These are phyloP conservation scores for Apodemia hepburni DNA, from an alignment of 2,888 invertebrate genomes.

Conservation along the genomic window DNA sequence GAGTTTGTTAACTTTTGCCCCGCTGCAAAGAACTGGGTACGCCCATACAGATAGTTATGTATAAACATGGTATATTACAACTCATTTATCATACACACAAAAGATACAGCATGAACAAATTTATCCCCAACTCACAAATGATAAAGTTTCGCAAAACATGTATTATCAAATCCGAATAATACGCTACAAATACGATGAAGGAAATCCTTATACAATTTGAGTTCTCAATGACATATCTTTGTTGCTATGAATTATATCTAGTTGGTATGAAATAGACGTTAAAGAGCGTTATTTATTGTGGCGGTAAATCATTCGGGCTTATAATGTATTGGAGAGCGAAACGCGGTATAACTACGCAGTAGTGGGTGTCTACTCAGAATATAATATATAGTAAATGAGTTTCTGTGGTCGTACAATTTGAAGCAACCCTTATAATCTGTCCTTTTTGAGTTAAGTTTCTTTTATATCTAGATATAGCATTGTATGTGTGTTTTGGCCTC, in stretches of 20 bases:
- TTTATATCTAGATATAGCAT: too few relatives aligned
- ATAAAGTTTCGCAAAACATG: slow-evolving; percentile 32
- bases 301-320: slow-evolving; percentile 55
- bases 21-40: too few relatives aligned
- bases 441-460: not conserved
- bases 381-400: not conserved
- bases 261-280: slow-evolving; percentile 48
- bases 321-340: slow-evolving; percentile 51
- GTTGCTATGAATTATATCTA: slow-evolving; percentile 52
- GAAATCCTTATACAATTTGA: slow-evolving; percentile 34
- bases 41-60: too few relatives aligned
- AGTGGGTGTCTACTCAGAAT: slow-evolving; percentile 3
- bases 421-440: not conserved
- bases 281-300: slow-evolving; percentile 55
- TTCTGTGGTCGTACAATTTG: not conserved
- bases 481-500: too few relatives aligned
- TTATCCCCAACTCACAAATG: slow-evolving; percentile 21
- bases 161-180: slow-evolving; percentile 12
- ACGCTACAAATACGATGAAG: slow-evolving; percentile 18
- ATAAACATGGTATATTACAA: slow-evolving; percentile 11
- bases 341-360: slow-evolving; percentile 21
- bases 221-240: slow-evolving; percentile 43
- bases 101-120: not conserved
- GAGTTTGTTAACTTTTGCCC: too few relatives aligned
- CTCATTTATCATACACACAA: slow-evolving; percentile 3